Conservation (phyloP, 2,113 vertebrate genomes). For the Syrmaticus mikado region DNA sequence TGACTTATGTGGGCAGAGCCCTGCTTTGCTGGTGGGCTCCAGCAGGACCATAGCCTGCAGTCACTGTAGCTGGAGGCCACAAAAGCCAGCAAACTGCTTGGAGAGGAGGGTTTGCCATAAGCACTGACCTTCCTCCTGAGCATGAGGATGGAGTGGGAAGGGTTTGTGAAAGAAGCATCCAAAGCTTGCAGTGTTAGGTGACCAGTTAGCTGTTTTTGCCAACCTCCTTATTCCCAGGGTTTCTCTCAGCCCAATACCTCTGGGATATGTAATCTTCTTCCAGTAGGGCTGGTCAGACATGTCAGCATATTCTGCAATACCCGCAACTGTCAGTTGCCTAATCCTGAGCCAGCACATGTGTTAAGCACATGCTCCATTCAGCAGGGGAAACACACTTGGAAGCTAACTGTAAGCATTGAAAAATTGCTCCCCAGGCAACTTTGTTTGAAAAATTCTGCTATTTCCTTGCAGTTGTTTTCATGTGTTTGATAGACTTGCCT, state of each 20-base stretch:
- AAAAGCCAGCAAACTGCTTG: neutral
- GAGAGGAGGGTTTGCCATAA: slow-evolving; percentile 25
- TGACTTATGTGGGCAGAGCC: neutral
- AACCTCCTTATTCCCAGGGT: slow-evolving; percentile 58
- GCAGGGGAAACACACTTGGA: slow-evolving; percentile 22
- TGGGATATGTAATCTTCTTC: slow-evolving; percentile 41
- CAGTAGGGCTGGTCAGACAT: slow-evolving; percentile 13
- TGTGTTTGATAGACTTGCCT: slow-evolving; percentile 8
- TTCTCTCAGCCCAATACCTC: slow-evolving; percentile 35
- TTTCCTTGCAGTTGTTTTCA: neutral
- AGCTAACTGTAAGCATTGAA: neutral
- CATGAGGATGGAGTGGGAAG: slow-evolving; percentile 1
- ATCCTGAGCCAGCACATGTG: slow-evolving; percentile 58
- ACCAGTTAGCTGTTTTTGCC: slow-evolving; percentile 13
- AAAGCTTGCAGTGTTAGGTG: slow-evolving; percentile 41
- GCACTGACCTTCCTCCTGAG: neutral
- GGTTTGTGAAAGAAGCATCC: slow-evolving; percentile 2
- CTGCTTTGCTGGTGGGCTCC: neutral
- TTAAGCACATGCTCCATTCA: slow-evolving; percentile 54
- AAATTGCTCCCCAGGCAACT: slow-evolving; percentile 17
- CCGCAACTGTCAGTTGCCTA: slow-evolving; percentile 55
- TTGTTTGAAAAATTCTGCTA: slow-evolving; percentile 1
- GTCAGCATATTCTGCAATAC: slow-evolving; percentile 28
- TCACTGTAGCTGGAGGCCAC: neutral
- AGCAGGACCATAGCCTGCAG: neutral